Conservation (phyloP, 2,113 vertebrate species). For the Cygnus buccinator region DNA sequence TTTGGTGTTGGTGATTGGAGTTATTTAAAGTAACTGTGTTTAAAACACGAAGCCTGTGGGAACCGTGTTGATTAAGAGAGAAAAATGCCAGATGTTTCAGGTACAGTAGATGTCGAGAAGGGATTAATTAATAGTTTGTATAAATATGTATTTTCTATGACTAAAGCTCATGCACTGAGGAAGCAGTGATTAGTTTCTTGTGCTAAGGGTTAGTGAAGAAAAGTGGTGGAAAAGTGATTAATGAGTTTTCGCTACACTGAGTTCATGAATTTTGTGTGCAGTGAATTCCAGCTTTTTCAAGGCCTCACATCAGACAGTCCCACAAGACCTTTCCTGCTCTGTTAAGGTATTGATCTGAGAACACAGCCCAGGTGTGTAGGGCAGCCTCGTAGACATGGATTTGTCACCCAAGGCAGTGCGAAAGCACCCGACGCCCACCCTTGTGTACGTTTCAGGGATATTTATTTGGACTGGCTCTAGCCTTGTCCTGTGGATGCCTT, state of each 20-base stretch:
- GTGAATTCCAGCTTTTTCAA: not conserved
- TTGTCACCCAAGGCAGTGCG: not conserved
- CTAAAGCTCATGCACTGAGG: not conserved
- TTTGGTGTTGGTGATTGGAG: not conserved
- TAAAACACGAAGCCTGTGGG: slow-evolving; percentile 35
- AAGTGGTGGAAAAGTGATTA: not conserved
- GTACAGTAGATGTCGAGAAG: slow-evolving; percentile 5
- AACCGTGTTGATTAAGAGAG: slow-evolving; percentile 25
- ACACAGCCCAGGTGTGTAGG: not conserved
- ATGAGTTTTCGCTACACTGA: not conserved
- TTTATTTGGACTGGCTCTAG: not conserved
- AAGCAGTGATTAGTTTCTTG: not conserved
- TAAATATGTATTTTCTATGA: slow-evolving; percentile 35
- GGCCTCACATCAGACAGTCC: not conserved
- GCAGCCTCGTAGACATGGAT: not conserved
- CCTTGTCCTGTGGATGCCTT: not conserved
- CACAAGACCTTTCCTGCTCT: not conserved
- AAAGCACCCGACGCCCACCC: rapidly evolving
- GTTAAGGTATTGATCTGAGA: not conserved
- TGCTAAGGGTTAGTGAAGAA: not conserved
- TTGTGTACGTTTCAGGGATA: not conserved
- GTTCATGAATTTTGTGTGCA: not conserved
- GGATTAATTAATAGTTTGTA: slow-evolving; percentile 59
- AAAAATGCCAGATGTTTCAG: slow-evolving; percentile 64
- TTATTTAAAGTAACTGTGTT: slow-evolving; percentile 51